Evolutionary conservation across 92 coral and sea anemone species (phyloP), one percentile per base, ranked within the genome.

Genomic region (Phenganax marumi): DNA sequence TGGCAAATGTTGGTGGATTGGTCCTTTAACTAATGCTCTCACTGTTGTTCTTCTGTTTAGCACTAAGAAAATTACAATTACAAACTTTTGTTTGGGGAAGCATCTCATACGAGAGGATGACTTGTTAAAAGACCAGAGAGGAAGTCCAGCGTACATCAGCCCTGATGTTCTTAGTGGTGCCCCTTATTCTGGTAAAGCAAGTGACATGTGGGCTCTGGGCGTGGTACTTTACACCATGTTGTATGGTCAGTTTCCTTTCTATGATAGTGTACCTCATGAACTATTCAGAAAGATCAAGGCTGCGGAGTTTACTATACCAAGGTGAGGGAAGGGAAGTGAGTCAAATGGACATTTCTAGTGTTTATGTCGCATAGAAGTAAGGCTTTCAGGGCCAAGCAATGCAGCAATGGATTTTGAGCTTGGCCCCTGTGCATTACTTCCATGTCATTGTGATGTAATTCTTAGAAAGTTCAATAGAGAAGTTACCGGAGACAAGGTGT

Each of bases 121-220:
- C 79, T 69, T 96, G 64, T 58, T 96, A 53, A 96, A 96, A 56
- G 99, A 96, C 81, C 99, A 96, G 76, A 75, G 99, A 65, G 99
- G 99, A 50, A 96, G 99, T 62, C 99, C 99, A 69, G 99, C 99
- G 0, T 96, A 96, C 81, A 96, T 96, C 54, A 96, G 99, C 74
- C 99, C 99, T 12, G 99, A 96, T 90, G 99, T 96, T 46, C 69
- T 96, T 6, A 96, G 99, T 84, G 99, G 99, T 96, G 97, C 97
- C 1, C 98, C 98, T 48, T 95, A 95, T 78, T 95, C 98, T 58
- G 98, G 98, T 57, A 95, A 95, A 82, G 98, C 98, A n/a, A 95
- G 98, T 76, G 98, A 95, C 87, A 95, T 95, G 98, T 95, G 98
- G 98, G 98, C 98, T 3, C 87, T 95, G 22, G 98, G 98, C 16